Evolutionary conservation across 2,113 vertebrate genomes (phyloP).

Genomic region (Benitochromis conjunctus): DNA sequence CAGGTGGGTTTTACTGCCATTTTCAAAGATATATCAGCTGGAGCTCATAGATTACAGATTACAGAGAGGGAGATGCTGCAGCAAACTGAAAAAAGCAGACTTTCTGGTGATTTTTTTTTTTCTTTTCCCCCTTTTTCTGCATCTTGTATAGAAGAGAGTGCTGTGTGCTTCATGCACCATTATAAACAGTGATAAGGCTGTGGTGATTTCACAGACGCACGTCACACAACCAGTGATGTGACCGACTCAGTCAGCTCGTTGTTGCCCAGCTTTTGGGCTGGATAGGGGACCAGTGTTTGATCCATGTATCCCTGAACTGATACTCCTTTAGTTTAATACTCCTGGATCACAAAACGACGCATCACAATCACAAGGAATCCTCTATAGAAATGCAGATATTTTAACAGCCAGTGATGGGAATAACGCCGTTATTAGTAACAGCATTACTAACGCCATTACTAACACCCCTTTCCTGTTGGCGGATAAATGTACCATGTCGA

Average conservation of each 20-base stretch:
- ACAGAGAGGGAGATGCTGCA: not conserved
- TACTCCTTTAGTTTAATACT: not conserved
- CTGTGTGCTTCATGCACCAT: not conserved
- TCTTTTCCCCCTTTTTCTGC: not conserved
- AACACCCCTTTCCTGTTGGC: no score
- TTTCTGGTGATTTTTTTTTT: no score
- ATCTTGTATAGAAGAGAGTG: not conserved
- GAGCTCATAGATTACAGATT: not conserved
- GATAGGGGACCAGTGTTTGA: not conserved
- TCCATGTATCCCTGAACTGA: not conserved
- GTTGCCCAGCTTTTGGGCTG: not conserved
- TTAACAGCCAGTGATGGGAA: no score
- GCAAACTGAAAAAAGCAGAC: no score
- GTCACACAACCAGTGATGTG: not conserved
- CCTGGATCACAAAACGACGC: not conserved
- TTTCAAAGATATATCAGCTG: not conserved
- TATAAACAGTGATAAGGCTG: not conserved
- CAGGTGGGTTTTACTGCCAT: no score
- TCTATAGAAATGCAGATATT: no score
- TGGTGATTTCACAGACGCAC: not conserved
- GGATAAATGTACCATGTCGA: no score
- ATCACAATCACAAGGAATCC: not conserved
- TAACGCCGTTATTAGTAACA: no score
- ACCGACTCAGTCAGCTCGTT: accelerated
- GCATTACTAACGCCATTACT: no score